phyloP scores from a whole-genome alignment of 2,113 vertebrate species.

The Syngnathus scovelli region DNA sequence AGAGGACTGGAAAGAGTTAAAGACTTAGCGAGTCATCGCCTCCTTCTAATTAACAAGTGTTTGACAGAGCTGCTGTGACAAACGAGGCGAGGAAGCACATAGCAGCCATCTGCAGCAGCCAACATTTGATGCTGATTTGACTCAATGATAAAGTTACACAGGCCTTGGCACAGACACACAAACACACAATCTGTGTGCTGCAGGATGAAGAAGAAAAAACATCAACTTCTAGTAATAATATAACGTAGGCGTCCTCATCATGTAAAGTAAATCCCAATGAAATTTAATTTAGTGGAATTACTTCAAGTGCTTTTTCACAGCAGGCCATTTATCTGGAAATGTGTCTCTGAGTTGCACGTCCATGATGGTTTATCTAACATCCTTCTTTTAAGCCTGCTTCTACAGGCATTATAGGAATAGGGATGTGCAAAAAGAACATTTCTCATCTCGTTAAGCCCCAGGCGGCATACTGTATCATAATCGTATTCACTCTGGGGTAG shows the following conservation, averaged over 20 bases:
- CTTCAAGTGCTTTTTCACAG: not conserved
- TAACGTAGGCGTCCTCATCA: no score
- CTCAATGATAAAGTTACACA: slow-evolving; percentile 51
- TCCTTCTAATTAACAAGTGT: slow-evolving; percentile 46
- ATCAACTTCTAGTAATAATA: no score
- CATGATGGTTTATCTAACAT: slow-evolving; percentile 13
- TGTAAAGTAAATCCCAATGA: slow-evolving; percentile 18
- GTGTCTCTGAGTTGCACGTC: slow-evolving; percentile 7
- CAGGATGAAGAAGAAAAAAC: slow-evolving; percentile 20
- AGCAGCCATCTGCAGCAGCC: slow-evolving; percentile 47
- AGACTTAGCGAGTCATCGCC: slow-evolving; percentile 10
- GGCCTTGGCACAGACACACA: slow-evolving; percentile 21
- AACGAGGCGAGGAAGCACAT: slow-evolving; percentile 36
- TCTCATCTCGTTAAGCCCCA: slow-evolving; percentile 30
- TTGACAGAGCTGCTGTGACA: slow-evolving; percentile 43
- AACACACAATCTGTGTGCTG: slow-evolving; percentile 35
- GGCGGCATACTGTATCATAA: slow-evolving; percentile 19
- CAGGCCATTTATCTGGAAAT: not conserved
- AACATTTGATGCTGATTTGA: slow-evolving; percentile 54
- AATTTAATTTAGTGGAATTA: slow-evolving; percentile 10
- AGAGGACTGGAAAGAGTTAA: slow-evolving; percentile 19
- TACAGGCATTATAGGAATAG: slow-evolving; percentile 6
- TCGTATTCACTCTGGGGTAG: slow-evolving; percentile 11
- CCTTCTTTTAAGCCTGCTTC: slow-evolving; percentile 18
- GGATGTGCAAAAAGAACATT: slow-evolving; percentile 6